Evolutionary conservation across 92 coral and sea anemone genomes (phyloP).

Genomic region (Metridium senile): DNA sequence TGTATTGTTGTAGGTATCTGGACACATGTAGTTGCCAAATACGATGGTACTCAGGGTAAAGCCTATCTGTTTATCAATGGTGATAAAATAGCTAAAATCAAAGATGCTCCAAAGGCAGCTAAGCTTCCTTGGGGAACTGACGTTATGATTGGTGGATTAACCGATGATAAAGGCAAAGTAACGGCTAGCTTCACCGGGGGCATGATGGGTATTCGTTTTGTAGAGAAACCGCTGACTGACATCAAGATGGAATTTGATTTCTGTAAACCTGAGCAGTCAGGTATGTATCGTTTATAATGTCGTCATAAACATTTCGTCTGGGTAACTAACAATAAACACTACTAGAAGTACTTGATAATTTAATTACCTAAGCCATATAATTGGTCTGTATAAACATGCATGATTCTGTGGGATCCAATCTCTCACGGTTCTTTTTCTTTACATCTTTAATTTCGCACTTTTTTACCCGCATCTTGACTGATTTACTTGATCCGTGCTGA

Average conservation of each 20-base stretch:
- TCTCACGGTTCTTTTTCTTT: not conserved
- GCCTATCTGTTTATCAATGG: conserved; percentile 70
- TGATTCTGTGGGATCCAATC: not conserved
- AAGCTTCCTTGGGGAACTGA: conserved; percentile 59
- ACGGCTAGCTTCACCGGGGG: conserved; percentile 29
- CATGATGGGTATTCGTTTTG: conserved; percentile 40
- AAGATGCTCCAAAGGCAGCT: conserved; percentile 46
- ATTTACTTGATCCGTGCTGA: not conserved
- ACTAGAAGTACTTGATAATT: not conserved
- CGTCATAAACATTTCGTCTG: not conserved
- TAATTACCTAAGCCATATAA: not conserved
- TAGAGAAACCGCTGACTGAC: conserved; percentile 34
- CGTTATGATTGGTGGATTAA: conserved; percentile 54
- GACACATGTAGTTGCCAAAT: conserved; percentile 68
- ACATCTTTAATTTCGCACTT: too few species aligned
- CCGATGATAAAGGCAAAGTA: conserved; percentile 37
- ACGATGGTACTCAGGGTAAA: conserved; percentile 58
- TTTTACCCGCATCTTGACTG: not conserved
- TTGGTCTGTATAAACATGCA: not conserved
- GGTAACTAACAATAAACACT: not conserved
- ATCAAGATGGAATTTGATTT: conserved; percentile 8
- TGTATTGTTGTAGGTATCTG: conserved; percentile 44
- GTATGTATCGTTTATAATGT: too few species aligned
- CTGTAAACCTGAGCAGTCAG: conserved; percentile 30
- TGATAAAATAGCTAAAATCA: conserved; percentile 38